phyloP scores from a whole-genome alignment of 2,113 vertebrate genomes.

The Macrotis lagotis region DNA sequence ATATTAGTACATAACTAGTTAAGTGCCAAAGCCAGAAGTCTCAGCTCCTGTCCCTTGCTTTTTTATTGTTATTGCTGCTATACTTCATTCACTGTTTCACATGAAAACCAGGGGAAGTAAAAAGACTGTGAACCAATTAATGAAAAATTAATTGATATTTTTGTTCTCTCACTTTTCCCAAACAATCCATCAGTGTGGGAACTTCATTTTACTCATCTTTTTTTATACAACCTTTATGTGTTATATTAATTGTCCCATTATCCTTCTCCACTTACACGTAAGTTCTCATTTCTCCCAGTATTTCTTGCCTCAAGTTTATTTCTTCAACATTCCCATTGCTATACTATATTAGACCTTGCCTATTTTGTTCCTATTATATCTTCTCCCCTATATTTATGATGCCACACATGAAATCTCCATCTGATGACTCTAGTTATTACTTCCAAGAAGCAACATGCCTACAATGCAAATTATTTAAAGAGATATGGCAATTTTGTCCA shows the following conservation, averaged over 20 bases:
- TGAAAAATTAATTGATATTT: neutral
- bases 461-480: neutral
- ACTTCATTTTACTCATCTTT: neutral
- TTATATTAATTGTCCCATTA: neutral
- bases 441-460: neutral
- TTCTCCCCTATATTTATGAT: neutral
- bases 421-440: neutral
- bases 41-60: neutral
- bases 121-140: neutral
- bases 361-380: neutral
- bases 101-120: neutral
- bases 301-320: neutral
- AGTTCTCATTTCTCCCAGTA: neutral
- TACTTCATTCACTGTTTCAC: neutral
- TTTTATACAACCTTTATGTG: neutral
- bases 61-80: neutral
- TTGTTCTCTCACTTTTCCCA: neutral
- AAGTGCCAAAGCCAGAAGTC: neutral
- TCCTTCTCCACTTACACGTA: neutral
- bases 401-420: neutral
- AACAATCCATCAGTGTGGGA: neutral
- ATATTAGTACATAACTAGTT: neutral
- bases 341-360: neutral
- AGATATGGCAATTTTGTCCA: neutral
- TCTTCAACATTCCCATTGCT: neutral